These are phyloP conservation scores for Abramis brama DNA, from an alignment of 2,113 vertebrate species.

Conservation along the genomic window DNA sequence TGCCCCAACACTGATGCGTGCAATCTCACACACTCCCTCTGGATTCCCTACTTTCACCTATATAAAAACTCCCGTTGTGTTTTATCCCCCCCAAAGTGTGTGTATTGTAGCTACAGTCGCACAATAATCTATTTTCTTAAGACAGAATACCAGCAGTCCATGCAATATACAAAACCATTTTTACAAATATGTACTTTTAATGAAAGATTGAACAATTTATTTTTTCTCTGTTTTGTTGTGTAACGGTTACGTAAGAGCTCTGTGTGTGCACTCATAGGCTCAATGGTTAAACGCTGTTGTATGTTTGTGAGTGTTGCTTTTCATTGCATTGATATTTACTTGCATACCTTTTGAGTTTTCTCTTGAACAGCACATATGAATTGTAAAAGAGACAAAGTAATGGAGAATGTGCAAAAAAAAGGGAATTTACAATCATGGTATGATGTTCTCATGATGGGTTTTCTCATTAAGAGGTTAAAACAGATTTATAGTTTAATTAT, in stretches of 20 bases:
- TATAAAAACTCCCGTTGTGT: conserved; percentile 14
- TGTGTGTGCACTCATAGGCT: conserved; percentile 31
- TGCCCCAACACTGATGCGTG: conserved; percentile 3
- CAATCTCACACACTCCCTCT: background rate
- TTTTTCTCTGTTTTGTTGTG: conserved; percentile 37
- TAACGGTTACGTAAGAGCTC: conserved; percentile 40
- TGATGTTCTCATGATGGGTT: conserved; percentile 31
- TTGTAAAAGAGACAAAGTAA: conserved; percentile 37
- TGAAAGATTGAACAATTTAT: conserved; percentile 39
- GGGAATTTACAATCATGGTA: conserved; percentile 35
- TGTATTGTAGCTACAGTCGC: conserved; percentile 61
- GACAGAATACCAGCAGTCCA: conserved; percentile 60
- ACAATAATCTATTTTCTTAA: conserved; percentile 65
- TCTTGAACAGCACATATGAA: conserved; percentile 35
- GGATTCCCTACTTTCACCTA: background rate
- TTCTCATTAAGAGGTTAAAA: conserved; percentile 36
- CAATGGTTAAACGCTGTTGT: conserved; percentile 31
- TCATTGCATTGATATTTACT: conserved; percentile 13
- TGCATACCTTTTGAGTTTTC: conserved; percentile 32
- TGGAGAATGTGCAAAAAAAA: conserved; percentile 44
- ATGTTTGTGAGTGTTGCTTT: conserved; percentile 30
- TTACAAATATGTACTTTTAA: conserved; percentile 54
- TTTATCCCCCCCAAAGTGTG: conserved; percentile 33
- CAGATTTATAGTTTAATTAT: conserved; percentile 56
- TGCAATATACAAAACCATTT: conserved; percentile 60